Evolutionary conservation across 1,140 invertebrate genomes (phyloP), one percentile per base, ranked within the genome.

Genomic region (Globodera rostochiensis): DNA sequence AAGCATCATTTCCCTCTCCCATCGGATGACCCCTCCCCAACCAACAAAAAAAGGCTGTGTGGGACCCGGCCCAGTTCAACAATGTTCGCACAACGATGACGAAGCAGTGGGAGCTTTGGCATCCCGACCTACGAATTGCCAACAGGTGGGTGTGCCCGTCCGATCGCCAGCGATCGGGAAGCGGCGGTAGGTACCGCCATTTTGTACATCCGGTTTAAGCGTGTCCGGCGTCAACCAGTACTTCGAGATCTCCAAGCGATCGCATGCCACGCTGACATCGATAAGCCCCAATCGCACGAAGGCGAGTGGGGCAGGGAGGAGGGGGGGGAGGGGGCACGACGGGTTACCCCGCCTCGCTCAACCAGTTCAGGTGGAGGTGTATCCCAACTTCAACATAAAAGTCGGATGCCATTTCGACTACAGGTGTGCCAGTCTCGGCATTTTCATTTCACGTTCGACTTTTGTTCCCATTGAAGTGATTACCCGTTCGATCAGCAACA

Each of bases 311-410:
- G 11, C 53, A 75, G 57, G 8, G 21, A 25, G 36, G 19, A 1
- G 36, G 13, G 21, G 36, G 19, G 6, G 36, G 13, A 57, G 36
- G 15, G n/a, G n/a, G 66, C 11, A 15, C 25, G 25, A 36, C 0
- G 2, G 36, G 36, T 36, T 36, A 36, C 36, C 0, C 36, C 36
- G 36, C 36, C 15, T 11, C 4, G 60, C 8, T 49, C 9, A 74
- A 74, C 11, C 36, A 64, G n/a, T 77, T 13, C n/a, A 85, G 77
- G 84, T 88, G 25, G 87, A 88, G 79, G 82, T 87, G 57, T 88
- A 89, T 69, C 87, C 87, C 36, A 89, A 86, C 46, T 88, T 88
- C 79, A 81, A 84, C 7, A 86, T 88, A 13, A 85, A 86, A 77
- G 80, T 88, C 64, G 87, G 87, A 1, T 88, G 87, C 69, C 25